Base-by-base conservation (phyloP, 23 tunicate species). In the Styela clava region DNA sequence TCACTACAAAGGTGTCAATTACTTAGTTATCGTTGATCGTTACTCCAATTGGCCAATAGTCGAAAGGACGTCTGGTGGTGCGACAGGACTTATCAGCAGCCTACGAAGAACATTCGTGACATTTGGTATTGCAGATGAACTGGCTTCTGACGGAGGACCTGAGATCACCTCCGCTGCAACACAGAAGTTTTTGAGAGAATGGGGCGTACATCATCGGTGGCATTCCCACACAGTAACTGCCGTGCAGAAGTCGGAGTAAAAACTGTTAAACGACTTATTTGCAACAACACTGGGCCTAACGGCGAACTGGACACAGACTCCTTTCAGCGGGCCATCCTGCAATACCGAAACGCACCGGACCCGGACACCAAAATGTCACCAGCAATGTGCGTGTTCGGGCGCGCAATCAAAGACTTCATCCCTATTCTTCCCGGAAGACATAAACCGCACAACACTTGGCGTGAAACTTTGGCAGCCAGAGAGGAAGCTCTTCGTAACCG, bases 61-160 rank as follows among this genome's bases (percentile, higher is more conserved):
- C n/a, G n/a, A n/a, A n/a, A n/a, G n/a, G n/a, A n/a, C n/a, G n/a
- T n/a, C n/a, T n/a, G n/a, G n/a, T n/a, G n/a, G n/a, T n/a, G n/a
- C n/a, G n/a, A n/a, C n/a, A n/a, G n/a, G n/a, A n/a, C n/a, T n/a
- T n/a, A n/a, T n/a, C n/a, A n/a, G n/a, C n/a, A n/a, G n/a, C n/a
- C n/a, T n/a, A n/a, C n/a, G n/a, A n/a, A n/a, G n/a, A n/a, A n/a
- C n/a, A n/a, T 77, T 77, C 24, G 74, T 68, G 25, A 77, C 74
- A 3, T 77, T 77, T 24, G 74, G 81, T 23, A 68, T 77, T 16
- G 68, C 81, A 21, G 81, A 77, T 3, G 81, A 77, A 77, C 24
- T 77, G 35, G 26, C 24, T 18, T 16, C 26, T 9, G 81, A 77
- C 51, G 81, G 81, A 5, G 68, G 81, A 22, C 81, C 81, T 16